Evolutionary conservation across 2,888 invertebrate genomes (phyloP).

Genomic region (Brenthis daphne): DNA sequence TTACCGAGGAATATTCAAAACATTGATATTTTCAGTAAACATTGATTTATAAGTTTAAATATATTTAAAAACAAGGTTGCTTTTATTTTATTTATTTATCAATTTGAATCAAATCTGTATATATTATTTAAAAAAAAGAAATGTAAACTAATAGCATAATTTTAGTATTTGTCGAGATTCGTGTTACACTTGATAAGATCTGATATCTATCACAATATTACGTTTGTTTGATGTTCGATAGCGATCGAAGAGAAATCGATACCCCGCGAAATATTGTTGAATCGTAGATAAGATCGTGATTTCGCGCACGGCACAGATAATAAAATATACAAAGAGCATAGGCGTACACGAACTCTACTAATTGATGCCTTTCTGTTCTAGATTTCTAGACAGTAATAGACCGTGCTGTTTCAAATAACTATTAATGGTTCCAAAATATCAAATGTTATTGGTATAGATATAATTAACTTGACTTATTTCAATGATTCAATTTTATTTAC

Average conservation of each 20-base stretch:
- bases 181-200: slow-evolving; percentile 42
- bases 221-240: slow-evolving; percentile 42
- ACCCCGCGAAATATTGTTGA: slow-evolving; percentile 45
- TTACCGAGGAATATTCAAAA: slow-evolving; percentile 13
- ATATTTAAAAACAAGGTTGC: no score
- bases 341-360: slow-evolving; percentile 32
- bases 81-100: no score
- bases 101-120: no score
- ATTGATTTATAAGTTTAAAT: neutral
- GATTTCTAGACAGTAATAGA: slow-evolving; percentile 17
- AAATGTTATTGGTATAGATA: neutral
- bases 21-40: slow-evolving; percentile 1
- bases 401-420: slow-evolving; percentile 13
- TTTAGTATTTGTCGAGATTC: slow-evolving; percentile 18
- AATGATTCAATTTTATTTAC: no score
- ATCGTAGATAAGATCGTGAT: slow-evolving; percentile 44
- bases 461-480: no score
- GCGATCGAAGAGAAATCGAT: slow-evolving; percentile 44
- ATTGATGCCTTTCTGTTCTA: slow-evolving; percentile 32
- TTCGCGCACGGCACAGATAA: slow-evolving; percentile 38
- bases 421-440: neutral
- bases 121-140: neutral
- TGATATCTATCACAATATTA: slow-evolving; percentile 40
- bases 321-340: slow-evolving; percentile 37
- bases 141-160: no score